Conservation (phyloP, 2,888 invertebrate genomes). For the Bhutanitis thaidina region DNA sequence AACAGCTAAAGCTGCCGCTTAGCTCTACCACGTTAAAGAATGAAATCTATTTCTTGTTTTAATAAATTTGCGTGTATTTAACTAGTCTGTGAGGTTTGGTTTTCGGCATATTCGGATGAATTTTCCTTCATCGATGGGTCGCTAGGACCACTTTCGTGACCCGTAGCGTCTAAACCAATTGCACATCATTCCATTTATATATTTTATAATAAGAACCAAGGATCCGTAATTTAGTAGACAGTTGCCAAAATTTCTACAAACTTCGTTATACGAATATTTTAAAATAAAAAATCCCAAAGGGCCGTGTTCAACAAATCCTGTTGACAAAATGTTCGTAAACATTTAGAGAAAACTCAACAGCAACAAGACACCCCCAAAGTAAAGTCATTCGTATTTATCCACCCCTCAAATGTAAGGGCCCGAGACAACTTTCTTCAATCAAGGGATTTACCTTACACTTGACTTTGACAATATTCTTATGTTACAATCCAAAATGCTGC, state of each 20-base stretch:
- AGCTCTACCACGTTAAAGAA: too few species aligned
- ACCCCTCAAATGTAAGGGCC: constrained; percentile 45
- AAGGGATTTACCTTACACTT: constrained; percentile 70
- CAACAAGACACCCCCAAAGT: constrained; percentile 47
- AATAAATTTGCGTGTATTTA: too few species aligned
- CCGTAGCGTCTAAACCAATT: too few species aligned
- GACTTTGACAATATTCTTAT: constrained; percentile 67
- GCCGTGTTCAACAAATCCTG: constrained; percentile 24
- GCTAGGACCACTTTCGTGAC: too few species aligned
- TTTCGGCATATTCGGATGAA: too few species aligned
- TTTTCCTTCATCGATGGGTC: too few species aligned
- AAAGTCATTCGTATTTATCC: constrained; percentile 46
- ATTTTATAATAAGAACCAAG: too few species aligned
- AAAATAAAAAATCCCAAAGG: neutral
- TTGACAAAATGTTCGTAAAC: constrained; percentile 35
- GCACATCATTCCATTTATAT: too few species aligned
- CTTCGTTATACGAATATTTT: neutral
- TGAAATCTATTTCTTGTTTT: too few species aligned
- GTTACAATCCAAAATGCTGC: constrained; percentile 64
- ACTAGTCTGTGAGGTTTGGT: too few species aligned
- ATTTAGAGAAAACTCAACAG: constrained; percentile 45
- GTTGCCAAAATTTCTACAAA: neutral
- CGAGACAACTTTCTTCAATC: constrained; percentile 66
- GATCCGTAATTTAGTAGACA: too few species aligned
- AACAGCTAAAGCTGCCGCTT: too few species aligned